phyloP scores from a whole-genome alignment of 2,113 vertebrate species.

The Burhinus bistriatus region DNA sequence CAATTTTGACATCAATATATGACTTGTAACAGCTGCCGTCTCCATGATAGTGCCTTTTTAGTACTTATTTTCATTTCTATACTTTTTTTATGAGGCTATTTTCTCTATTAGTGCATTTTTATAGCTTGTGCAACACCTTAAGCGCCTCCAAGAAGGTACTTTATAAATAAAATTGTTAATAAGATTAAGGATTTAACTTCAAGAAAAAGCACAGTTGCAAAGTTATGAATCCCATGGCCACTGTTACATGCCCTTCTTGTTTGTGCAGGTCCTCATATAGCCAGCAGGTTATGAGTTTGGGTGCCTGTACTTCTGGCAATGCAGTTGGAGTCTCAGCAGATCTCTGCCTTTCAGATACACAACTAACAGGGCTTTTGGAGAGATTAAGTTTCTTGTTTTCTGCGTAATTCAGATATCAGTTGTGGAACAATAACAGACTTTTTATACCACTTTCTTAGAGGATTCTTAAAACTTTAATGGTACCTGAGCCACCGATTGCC shows the following conservation, averaged over 20 bases:
- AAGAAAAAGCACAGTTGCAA: neutral
- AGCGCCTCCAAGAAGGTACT: neutral
- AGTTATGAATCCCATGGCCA: neutral
- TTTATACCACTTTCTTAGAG: neutral
- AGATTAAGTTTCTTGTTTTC: neutral
- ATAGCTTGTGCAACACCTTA: neutral
- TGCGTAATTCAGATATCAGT: neutral
- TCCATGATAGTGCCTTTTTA: neutral
- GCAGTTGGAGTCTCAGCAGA: neutral
- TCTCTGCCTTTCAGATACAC: neutral
- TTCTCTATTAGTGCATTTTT: constrained; percentile 19
- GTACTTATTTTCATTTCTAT: neutral
- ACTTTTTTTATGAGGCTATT: constrained; percentile 16
- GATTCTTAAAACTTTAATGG: neutral
- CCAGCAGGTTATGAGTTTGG: neutral
- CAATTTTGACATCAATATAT: neutral
- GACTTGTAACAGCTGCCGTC: neutral
- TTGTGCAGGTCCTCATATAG: neutral
- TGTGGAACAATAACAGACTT: neutral
- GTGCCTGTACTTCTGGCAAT: neutral
- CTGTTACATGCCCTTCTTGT: neutral
- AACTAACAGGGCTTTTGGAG: neutral
- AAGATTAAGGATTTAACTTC: constrained; percentile 9
- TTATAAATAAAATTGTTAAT: constrained; percentile 34
- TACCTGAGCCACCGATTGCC: neutral